Evolutionary conservation across 2,888 invertebrate species (phyloP).

Genomic region (Ellobium chinense): DNA sequence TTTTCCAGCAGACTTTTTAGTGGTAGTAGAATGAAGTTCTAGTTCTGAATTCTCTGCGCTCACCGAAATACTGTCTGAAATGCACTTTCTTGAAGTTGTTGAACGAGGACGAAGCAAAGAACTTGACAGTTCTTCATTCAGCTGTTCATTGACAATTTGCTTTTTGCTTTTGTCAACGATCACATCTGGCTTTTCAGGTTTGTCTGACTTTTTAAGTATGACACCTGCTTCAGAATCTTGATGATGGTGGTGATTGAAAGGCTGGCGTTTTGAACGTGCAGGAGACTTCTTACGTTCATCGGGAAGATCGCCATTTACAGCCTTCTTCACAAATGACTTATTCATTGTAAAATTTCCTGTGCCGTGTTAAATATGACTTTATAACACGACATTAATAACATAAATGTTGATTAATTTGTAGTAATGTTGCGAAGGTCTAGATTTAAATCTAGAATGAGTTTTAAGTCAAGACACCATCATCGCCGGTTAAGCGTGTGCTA

Average conservation of each 20-base stretch:
- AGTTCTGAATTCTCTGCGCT: slow-evolving; percentile 30
- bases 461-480: slow-evolving; percentile 10
- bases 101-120: slow-evolving; percentile 23
- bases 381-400: slow-evolving; percentile 43
- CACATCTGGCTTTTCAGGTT: slow-evolving; percentile 28
- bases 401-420: neutral
- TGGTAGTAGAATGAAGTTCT: slow-evolving; percentile 1
- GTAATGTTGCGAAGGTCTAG: neutral
- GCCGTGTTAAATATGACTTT: slow-evolving; percentile 22
- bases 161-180: slow-evolving; percentile 42
- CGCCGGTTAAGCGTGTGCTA: slow-evolving; percentile 7
- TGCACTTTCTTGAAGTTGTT: slow-evolving; percentile 19
- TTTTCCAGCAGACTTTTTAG: slow-evolving; percentile 5
- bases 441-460: neutral
- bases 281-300: slow-evolving; percentile 45
- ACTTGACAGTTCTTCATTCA: slow-evolving; percentile 15
- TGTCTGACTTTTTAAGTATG: slow-evolving; percentile 38
- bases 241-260: slow-evolving; percentile 11
- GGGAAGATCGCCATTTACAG: slow-evolving; percentile 51
- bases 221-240: slow-evolving; percentile 20
- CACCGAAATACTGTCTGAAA: slow-evolving; percentile 46
- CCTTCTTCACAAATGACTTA: slow-evolving; percentile 50
- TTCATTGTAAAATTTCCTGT: slow-evolving; percentile 47
- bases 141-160: slow-evolving; percentile 35
- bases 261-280: slow-evolving; percentile 33